Evolutionary conservation across 1,140 invertebrate genomes (phyloP), one percentile per base, ranked within the genome.

Genomic region (Polyergus mexicanus): DNA sequence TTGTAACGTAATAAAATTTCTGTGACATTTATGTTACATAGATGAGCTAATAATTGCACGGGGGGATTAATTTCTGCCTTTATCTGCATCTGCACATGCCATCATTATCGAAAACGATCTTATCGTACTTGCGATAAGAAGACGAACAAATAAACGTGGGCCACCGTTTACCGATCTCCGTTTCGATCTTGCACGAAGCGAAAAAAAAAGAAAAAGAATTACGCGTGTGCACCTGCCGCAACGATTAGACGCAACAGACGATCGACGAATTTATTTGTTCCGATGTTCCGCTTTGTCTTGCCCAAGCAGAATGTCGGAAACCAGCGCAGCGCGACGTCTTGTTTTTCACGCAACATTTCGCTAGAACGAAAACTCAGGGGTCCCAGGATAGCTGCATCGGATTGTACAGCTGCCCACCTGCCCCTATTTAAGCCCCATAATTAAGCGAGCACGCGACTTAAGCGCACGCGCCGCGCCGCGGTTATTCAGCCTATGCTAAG

Each of bases 381-480:
- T 38, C 22, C 35, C 65, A 54, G 71, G 38, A 13, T 16, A 19
- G 13, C 5, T 56, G 16, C 38, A 35, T 28, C 78, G 47, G 51
- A 35, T 10, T 71, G 66, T 65, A 51, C 16, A 47, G 62, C 60
- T 51, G 81, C 25, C 78, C 88, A 89, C 81, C 88, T 88, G 88
- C 78, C 65, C 51, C n/a, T 69, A 16, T n/a, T n/a, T n/a, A n/a
- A n/a, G n/a, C n/a, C n/a, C n/a, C n/a, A 71, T 85, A 91, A 90
- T 92, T 91, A 91, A 80, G 76, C 54, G 68, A 83, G 86, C 91
- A 86, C 88, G 86, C 84, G 87, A 84, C 85, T 58, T 69, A 65
- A 69, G 81, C 19, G 38, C 47, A 74, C 56, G 16, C 63, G 68
- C 7, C 60, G 25, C 47, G 44, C 22, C 13, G 28, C 22, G 35